Percentiles rank a stretch among this genome's conserved stretches.
Conservation (phyloP, 2,113 vertebrate species). For the Crypturellus undulatus region DNA sequence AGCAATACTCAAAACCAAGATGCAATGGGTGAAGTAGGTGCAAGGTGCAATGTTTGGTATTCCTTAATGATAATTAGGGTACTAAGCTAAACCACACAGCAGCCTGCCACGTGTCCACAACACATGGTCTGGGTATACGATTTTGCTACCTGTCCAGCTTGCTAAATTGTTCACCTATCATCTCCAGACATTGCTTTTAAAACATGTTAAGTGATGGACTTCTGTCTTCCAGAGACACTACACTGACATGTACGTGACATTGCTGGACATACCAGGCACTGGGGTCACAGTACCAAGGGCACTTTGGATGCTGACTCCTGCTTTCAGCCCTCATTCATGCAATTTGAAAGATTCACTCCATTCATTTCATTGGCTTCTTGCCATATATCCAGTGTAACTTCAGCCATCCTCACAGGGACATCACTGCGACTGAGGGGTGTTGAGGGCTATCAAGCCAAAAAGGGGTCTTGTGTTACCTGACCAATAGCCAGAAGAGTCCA, state of each 20-base stretch:
- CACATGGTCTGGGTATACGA: neutral
- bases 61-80: neutral
- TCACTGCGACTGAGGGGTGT: neutral
- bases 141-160: neutral
- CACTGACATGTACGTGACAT: neutral
- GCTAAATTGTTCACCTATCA: neutral
- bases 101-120: neutral
- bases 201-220: no score
- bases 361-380: neutral
- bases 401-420: neutral
- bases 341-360: neutral
- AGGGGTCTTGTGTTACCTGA: neutral
- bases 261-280: neutral
- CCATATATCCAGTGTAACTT: neutral
- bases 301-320: neutral
- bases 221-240: neutral
- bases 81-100: neutral
- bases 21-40: neutral
- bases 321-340: neutral
- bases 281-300: neutral
- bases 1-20: neutral
- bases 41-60: neutral
- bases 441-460: neutral
- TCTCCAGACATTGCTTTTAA: neutral
- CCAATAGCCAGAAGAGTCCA: neutral